A percentile compares a stretch with the other conserved stretches of the same genome.
Conservation (phyloP, 37 sponge, comb jelly and placozoan genomes). For the Halisarca cf. caerulea region DNA sequence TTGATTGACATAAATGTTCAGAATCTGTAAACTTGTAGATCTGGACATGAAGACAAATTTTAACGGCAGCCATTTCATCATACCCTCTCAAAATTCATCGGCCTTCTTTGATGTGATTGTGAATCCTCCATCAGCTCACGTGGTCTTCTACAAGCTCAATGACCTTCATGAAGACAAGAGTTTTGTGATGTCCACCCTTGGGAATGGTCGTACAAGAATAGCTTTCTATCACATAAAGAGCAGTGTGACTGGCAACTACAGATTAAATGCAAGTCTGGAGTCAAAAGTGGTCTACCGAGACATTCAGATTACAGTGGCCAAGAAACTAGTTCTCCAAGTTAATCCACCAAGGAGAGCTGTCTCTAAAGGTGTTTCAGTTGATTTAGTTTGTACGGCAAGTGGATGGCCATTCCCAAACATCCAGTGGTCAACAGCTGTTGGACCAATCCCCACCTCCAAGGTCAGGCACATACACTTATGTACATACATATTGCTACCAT, state of each 20-base stretch:
- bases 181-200: neutral
- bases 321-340: neutral
- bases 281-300: too few species aligned
- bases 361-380: neutral
- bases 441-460: neutral
- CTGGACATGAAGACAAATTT: too few species aligned
- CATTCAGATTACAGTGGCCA: neutral
- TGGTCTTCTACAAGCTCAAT: neutral
- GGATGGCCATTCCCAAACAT: constrained; percentile 9
- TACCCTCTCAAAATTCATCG: constrained; percentile 6
- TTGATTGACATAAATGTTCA: too few species aligned
- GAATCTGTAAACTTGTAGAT: too few species aligned
- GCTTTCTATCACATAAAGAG: neutral
- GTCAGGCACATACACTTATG: too few species aligned
- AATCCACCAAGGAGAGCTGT: neutral
- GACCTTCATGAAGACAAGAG: neutral
- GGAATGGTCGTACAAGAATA: neutral
- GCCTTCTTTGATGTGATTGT: constrained; percentile 8
- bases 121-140: neutral
- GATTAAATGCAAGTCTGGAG: neutral
- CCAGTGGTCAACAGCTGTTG: neutral
- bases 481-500: too few species aligned
- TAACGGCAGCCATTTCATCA: neutral
- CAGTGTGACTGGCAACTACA: neutral
- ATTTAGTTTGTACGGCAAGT: neutral